Evolutionary conservation across 2,113 vertebrate genomes (phyloP).

Genomic region (Taurulus bubalis): DNA sequence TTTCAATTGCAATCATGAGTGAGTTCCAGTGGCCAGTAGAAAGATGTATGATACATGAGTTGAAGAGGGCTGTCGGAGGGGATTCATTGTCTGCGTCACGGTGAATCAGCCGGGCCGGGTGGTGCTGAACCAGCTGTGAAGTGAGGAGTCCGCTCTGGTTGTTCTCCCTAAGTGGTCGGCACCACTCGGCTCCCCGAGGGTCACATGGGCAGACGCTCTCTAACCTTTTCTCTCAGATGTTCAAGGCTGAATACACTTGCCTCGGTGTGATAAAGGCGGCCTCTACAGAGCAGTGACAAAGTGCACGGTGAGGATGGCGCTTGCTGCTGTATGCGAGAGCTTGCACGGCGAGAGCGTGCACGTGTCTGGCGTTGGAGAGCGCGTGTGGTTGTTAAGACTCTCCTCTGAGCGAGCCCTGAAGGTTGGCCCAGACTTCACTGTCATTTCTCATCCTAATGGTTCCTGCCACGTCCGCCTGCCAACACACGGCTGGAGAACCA

Average conservation of each 20-base stretch:
- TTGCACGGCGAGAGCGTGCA: slow-evolving; percentile 33
- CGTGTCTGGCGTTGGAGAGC: slow-evolving; percentile 42
- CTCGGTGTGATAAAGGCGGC: not conserved
- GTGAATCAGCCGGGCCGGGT: slow-evolving; percentile 63
- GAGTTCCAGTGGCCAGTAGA: slow-evolving; percentile 26
- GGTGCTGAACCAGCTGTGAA: slow-evolving; percentile 63
- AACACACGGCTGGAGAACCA: slow-evolving; percentile 67
- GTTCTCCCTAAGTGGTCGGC: slow-evolving; percentile 69
- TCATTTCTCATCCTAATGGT: slow-evolving; percentile 82
- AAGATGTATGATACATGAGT: slow-evolving; percentile 43
- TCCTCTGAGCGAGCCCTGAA: slow-evolving; percentile 72
- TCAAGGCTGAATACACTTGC: slow-evolving; percentile 21
- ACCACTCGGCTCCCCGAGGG: slow-evolving; percentile 35
- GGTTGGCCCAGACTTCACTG: slow-evolving; percentile 73
- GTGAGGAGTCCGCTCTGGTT: slow-evolving; percentile 54
- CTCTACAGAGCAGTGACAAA: slow-evolving; percentile 28
- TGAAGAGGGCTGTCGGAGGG: slow-evolving; percentile 53
- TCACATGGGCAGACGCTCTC: slow-evolving; percentile 37
- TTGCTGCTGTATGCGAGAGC: slow-evolving; percentile 7
- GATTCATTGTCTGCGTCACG: slow-evolving; percentile 65
- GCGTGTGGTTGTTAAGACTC: slow-evolving; percentile 66
- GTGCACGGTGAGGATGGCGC: slow-evolving; percentile 1
- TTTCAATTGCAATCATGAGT: slow-evolving; percentile 53
- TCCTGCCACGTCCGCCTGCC: slow-evolving; percentile 76
- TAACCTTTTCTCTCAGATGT: slow-evolving; percentile 56